A percentile compares a stretch with the other conserved stretches of the same genome.
phyloP scores from a whole-genome alignment of 2,113 vertebrate genomes.

The Pygoscelis antarcticus region DNA sequence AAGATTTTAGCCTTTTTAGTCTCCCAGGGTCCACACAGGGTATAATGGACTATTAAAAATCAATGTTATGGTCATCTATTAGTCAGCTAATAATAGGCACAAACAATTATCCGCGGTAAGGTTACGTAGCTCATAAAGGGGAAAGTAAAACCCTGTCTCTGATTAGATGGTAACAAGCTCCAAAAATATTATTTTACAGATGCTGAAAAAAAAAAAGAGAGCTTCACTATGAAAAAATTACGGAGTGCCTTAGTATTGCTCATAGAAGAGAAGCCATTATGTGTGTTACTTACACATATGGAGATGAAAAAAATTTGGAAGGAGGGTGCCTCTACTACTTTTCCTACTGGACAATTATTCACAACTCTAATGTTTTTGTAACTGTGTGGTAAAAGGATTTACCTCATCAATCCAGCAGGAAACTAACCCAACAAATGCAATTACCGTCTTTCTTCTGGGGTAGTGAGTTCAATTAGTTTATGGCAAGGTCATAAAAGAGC shows the following conservation, averaged over 20 bases:
- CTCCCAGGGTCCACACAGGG: neutral
- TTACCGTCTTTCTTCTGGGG: neutral
- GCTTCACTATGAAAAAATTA: neutral
- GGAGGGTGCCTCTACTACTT: neutral
- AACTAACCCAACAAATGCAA: neutral
- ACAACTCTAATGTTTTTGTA: neutral
- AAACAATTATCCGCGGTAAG: neutral
- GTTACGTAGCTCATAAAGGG: neutral
- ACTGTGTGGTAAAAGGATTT: neutral
- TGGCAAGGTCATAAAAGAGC: neutral
- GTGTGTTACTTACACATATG: neutral
- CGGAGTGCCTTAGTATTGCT: neutral
- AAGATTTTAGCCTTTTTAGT: neutral
- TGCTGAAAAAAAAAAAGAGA: neutral
- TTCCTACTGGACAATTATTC: neutral
- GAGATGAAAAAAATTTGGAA: neutral
- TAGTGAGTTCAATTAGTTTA: neutral
- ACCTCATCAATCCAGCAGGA: neutral
- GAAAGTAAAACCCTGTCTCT: neutral
- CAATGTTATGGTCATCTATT: neutral
- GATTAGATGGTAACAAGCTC: neutral
- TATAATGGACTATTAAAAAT: slow-evolving; percentile 9
- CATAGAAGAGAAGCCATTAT: neutral
- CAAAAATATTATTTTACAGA: neutral
- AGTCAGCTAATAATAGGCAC: neutral